Evolutionary conservation across 1,140 invertebrate genomes (phyloP), one percentile per base, ranked within the genome.

Genomic region (Bathynomus jamesi): DNA sequence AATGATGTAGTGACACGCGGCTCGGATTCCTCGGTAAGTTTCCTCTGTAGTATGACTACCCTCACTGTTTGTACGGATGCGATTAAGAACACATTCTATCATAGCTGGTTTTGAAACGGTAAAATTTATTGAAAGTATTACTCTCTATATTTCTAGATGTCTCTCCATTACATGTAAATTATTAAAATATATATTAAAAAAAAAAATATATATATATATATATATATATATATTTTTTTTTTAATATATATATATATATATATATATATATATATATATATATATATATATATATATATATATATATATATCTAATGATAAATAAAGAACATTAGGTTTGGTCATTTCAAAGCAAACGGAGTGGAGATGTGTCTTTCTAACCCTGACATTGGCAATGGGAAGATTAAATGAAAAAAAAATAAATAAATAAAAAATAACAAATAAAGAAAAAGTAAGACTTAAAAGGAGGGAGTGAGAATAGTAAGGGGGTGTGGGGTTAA

Each of bases 241-340:
- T 62, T 8, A 11, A 62, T 62, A 62, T 62, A 62, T 62, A 62
- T 62, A 62, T 27, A 62, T 62, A 62, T 62, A 62, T 27, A 62
- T 62, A 27, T 27, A 62, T 62, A 27, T 62, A 62, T 62, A 27
- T 62, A 62, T 62, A 62, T 62, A 62, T 62, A 62, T 62, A 62
- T 62, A 27, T 62, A 62, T 62, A 62, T 62, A 27, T 62, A 62
- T 62, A 62, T 62, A 62, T 62, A 62, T 62, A 62, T 62, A 62
- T 62, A 62, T 62, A 27, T 62, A 27, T 62, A 62, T 62, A 62
- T 62, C 8, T 62, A 62, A 11, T 11, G 8, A 62, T 62, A 62
- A 11, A 62, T 62, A 62, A 11, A 62, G 8, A 62, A 11, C 8
- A n/a, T n/a, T n/a, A n/a, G n/a, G n/a, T n/a, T n/a, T n/a, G n/a